Conservation (phyloP, 2,797 vertebrate species). For the Morus bassanus region DNA sequence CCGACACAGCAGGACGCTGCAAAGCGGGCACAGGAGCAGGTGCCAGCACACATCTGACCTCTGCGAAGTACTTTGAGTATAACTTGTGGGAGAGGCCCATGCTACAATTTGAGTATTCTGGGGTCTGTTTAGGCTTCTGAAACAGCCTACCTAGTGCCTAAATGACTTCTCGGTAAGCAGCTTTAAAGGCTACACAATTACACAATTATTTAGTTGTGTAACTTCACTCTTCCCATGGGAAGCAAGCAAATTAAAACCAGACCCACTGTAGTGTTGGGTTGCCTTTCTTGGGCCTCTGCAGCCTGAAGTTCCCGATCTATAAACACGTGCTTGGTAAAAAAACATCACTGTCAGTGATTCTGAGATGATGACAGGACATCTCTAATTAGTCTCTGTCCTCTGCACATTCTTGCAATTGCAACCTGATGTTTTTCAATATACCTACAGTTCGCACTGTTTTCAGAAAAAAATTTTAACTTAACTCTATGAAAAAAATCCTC, state of each 20-base stretch:
- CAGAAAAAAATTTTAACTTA: not conserved
- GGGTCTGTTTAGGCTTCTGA: not conserved
- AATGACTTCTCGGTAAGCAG: not conserved
- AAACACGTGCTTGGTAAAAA: not conserved
- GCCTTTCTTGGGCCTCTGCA: not conserved
- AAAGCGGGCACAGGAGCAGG: not conserved
- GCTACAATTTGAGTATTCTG: not conserved
- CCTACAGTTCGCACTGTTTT: not conserved
- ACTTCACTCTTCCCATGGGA: not conserved
- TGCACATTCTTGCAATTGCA: not conserved
- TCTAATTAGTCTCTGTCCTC: not conserved
- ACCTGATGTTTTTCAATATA: not conserved
- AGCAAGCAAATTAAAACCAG: not conserved
- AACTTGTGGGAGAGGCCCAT: not conserved
- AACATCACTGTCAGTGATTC: not conserved
- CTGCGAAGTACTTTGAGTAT: not conserved
- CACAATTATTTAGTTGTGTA: not conserved
- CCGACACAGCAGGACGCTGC: not conserved
- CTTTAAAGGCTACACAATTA: not conserved
- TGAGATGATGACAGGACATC: not conserved
- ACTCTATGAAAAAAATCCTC: not conserved
- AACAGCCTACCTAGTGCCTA: not conserved
- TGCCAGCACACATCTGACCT: not conserved
- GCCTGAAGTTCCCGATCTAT: too few relatives aligned
- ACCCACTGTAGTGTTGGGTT: rapidly evolving